Conservation (phyloP, 2,797 vertebrate species). For the Eulemur rubriventer region DNA sequence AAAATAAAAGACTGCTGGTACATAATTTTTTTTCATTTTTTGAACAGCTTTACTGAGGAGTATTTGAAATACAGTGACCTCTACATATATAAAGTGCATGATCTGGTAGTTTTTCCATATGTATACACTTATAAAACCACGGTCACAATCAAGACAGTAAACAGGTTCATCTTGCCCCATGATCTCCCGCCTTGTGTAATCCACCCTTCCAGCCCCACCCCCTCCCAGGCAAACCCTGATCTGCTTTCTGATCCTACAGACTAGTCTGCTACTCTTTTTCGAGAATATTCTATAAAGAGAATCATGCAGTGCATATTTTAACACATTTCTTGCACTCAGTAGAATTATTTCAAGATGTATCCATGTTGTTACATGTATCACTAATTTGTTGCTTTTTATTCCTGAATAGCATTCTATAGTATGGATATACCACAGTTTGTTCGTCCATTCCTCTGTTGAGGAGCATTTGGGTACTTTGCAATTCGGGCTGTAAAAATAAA, state of each 20-base stretch:
- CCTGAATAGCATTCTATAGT: background rate
- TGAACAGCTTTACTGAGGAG: background rate
- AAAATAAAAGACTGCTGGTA: background rate
- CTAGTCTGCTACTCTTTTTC: background rate
- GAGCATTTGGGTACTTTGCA: too few relatives aligned
- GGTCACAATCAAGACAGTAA: background rate
- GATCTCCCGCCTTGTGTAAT: background rate
- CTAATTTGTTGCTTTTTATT: background rate
- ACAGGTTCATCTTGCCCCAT: accelerated
- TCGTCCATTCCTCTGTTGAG: too few relatives aligned
- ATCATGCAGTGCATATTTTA: too few relatives aligned
- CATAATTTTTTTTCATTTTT: background rate
- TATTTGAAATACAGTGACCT: background rate
- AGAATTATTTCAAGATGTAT: too few relatives aligned
- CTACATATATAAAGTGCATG: background rate
- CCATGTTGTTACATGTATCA: accelerated
- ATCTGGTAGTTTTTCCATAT: background rate
- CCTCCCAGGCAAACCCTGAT: background rate
- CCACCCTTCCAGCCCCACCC: background rate
- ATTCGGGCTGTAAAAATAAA: too few relatives aligned
- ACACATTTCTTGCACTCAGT: background rate
- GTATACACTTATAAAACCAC: too few relatives aligned
- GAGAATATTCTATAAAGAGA: background rate
- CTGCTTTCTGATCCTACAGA: background rate
- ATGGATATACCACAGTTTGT: background rate